Evolutionary conservation across 2,113 vertebrate genomes (phyloP).

Genomic region (rabbit (Oryctolagus cuniculus)): mOryCun1.1 NC_091439.1:51113501-51114000

Average conservation of each 20-base stretch:
- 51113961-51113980: too few relatives aligned
- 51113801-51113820: too few relatives aligned
- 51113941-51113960: too few relatives aligned
- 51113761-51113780: background rate
- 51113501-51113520: background rate
- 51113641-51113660: background rate
- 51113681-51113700: background rate
- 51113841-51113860: too few relatives aligned
- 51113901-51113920: too few relatives aligned
- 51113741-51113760: background rate
- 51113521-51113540: background rate
- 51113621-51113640: background rate
- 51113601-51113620: background rate
- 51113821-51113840: too few relatives aligned
- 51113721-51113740: background rate
- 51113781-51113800: too few relatives aligned
- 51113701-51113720: background rate
- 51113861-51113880: too few relatives aligned
- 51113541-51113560: background rate
- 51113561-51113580: background rate
- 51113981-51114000: too few relatives aligned
- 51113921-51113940: too few relatives aligned
- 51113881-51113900: too few relatives aligned
- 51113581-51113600: background rate
- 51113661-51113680: background rate